Base-by-base conservation (phyloP, 2,113 vertebrate genomes). In the Pimephales promelas region DNA sequence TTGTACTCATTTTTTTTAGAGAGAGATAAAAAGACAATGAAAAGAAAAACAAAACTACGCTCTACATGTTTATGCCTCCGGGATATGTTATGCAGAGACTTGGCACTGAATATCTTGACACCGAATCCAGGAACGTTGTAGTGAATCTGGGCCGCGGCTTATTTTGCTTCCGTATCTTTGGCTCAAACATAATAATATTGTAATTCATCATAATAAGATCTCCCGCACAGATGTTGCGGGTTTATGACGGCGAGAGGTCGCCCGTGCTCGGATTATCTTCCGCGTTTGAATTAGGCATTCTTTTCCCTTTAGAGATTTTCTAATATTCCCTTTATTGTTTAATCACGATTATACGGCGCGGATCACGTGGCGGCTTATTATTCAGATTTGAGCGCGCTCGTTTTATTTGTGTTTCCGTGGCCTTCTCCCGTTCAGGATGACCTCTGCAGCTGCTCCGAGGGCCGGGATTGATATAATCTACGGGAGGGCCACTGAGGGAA, bases 401-500 rank as follows among this genome's bases (percentile, higher is more conserved):
- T 49, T 75, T 62, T 75, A 74, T 43, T 59, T 28, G 59, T 66
- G 22, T 61, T 68, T 80, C 24, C 43, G 24, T 26, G 70, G 47
- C 26, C 73, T 56, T 14, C 52, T 76, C 10, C 18, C 31, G 31
- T 36, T 20, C 52, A 13, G 74, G 52, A 56, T n/a, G 31, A 13
- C 28, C 47, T 56, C 47, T 7, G 8, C 31, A 22, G 79, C 45
- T 70, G 62, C 62, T 54, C 43, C 14, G 26, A 70, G 47, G 10
- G 45, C 22, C 47, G 28, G 34, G 26, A 49, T 49, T 71, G 61
- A 81, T 76, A 18, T 31, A 81, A 61, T 75, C 72, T 73, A 52
- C 66, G 66, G 79, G 52, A 47, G 56, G 59, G 78, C 73, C 57
- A 81, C 71, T 86, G 85, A 87, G 74, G 74, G 74, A 84, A 91